Base-by-base conservation (phyloP, 2,113 vertebrate genomes). In the Callipepla squamata region DNA sequence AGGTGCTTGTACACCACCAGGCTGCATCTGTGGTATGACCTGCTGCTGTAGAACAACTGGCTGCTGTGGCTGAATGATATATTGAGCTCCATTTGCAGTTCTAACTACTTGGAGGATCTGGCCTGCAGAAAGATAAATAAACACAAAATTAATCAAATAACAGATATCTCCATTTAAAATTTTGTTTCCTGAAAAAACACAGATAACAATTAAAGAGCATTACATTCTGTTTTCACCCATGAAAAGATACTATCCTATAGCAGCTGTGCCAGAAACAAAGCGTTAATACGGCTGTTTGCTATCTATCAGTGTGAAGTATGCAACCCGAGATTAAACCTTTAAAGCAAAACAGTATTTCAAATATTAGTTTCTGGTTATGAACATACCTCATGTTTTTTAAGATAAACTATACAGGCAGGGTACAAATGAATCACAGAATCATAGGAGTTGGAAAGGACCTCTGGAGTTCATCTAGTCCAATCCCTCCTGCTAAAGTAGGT, bases 31-130 rank as follows among this genome's bases (percentile, higher is more conserved):
- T 7, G 98, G 98, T 94, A 98, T 98, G 67, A 98, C 98, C 77
- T 99, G 99, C 91, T 99, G 99, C 97, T 99, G 99, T 59, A 99
- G 95, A 91, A 99, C 98, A 94, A 99, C 99, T 80, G 98, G 98
- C 96, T 99, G 99, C 97, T 99, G 99, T 7, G 98, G 98, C 4
- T 99, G 99, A 96, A 99, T 98, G 92, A 99, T 98, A 95, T 99
- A 99, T 94, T 99, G 99, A 92, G 99, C 97, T 84, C 99, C 99
- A 42, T 99, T 99, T 76, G 99, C 97, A 85, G 98, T 98, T 89
- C 99, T 98, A 83, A 99, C 98, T 97, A 99, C 98, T 96, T 99
- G 99, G 92, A 99, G 97, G 94, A 99, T 98, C 97, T 99, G 99
- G 95, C 99, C 99, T 99, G 94, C 59, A 95, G 65, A 25, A 77